These are phyloP conservation scores for Serilophus lunatus DNA, from an alignment of 2,113 vertebrate genomes.

Conservation along the genomic window DNA sequence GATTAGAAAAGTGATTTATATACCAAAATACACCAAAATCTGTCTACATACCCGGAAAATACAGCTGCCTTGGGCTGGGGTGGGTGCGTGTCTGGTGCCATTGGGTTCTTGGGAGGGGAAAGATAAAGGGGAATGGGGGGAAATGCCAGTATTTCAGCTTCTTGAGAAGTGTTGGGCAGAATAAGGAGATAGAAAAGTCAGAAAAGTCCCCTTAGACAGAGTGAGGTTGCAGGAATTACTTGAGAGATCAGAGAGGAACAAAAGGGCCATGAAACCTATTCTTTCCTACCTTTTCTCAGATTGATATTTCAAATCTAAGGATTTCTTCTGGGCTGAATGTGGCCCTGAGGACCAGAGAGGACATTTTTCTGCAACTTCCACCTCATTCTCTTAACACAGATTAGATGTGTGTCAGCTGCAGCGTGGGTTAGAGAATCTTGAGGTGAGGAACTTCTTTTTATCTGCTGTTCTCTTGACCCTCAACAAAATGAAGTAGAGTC, in stretches of 20 bases:
- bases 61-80: not conserved
- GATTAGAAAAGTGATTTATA: not conserved
- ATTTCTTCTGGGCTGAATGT: not conserved
- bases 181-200: not conserved
- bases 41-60: not conserved
- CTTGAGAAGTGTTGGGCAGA: not conserved
- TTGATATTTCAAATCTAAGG: not conserved
- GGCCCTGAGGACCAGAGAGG: not conserved
- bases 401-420: not conserved
- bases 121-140: not conserved
- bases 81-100: not conserved
- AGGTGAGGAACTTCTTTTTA: not conserved
- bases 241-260: not conserved
- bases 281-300: not conserved
- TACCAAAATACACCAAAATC: not conserved
- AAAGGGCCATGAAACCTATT: not conserved
- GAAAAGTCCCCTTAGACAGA: not conserved
- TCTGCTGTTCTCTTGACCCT: not conserved
- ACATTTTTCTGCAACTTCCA: not conserved
- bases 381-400: not conserved
- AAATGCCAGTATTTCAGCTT: not conserved
- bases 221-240: not conserved
- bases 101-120: slow-evolving; percentile 4
- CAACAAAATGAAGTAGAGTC: not conserved
- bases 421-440: not conserved